Base-by-base conservation (phyloP, 2,113 vertebrate species). In the Mormoops blainvillei region DNA sequence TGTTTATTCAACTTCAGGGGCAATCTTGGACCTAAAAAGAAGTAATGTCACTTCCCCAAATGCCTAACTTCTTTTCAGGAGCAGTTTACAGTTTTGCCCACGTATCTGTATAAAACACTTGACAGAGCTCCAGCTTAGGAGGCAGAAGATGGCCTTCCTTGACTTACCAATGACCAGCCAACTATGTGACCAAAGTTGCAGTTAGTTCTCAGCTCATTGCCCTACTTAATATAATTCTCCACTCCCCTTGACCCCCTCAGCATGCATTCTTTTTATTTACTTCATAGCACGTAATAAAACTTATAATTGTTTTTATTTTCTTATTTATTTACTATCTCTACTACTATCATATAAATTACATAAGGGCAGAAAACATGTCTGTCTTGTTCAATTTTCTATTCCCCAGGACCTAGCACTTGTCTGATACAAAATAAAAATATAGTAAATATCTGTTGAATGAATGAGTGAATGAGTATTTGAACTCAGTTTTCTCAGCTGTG, bases 401-500 rank as follows among this genome's bases (percentile, higher is more conserved):
- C 68, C 36, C 50, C 14, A 81, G 26, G 22, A 85, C 14, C 13
- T 84, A 48, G 15, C 4, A 4, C 5, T 94, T 41, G 15, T 33
- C 63, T 45, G 24, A 26, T 48, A 93, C 11, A 65, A 97, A 94
- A 95, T 26, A 45, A 94, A 93, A 87, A 81, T 73, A 77, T 19
- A 76, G 5, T n/a, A 74, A 68, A 43, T 87, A 81, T 68, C 50
- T 91, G 4, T 31, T 91, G 45, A 88, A 76, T n/a, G 28, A 84
- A 11, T 52, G 28, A 77, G 78, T 6, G 3, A 80, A 93, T 70
- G 48, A 90, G 1, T 41, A n/a, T 65, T 87, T 73, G 22, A 90
- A 50, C 24, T 83, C 33, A 43, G 71, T 74, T 87, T 93, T 73
- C 67, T 95, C 61, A 84, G 28, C 24, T 20, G 43, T 54, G 33